Evolutionary conservation across 2,888 invertebrate genomes (phyloP), one percentile per base, ranked within the genome.

Genomic region (Athalia rosae): DNA sequence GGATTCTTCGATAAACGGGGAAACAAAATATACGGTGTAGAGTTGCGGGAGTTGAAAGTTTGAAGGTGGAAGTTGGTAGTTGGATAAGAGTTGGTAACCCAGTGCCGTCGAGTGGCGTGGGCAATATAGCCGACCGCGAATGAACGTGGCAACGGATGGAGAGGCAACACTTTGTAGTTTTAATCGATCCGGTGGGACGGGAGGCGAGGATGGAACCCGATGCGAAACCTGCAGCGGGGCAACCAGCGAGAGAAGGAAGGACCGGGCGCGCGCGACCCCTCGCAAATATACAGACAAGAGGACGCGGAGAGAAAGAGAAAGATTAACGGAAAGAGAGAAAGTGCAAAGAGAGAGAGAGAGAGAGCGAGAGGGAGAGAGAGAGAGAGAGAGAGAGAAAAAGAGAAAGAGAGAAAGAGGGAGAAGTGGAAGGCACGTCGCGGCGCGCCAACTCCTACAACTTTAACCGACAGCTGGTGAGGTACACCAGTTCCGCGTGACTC

Each of bases 121-220:
- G 86, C 85, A 85, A 86, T 86, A 86, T 86, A 87, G 87, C 87
- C 85, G 85, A 88, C 87, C 88, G 85, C 88, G 88, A 87, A 87
- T 85, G 86, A 88, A 85, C 85, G 85, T 84, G 86, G 84, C 84
- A 84, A 81, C 84, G 85, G 83, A 85, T 83, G 85, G 84, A 85
- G 85, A 85, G 86, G 84, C 84, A 87, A 86, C 87, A 88, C 87
- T 89, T 89, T 88, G 87, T 88, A 87, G 86, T 87, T 87, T 88
- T 87, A 89, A 89, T 88, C 87, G 89, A 89, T 87, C 86, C 85
- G 82, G 84, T 83, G 85, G 85, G 84, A 84, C 83, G 84, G 82
- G 83, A 84, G 82, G 83, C 83, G 83, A 83, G 84, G 87, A 84
- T 83, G 53, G 53, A 6, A 41, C 67, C 41, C 53, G 82, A 81